Conservation (phyloP, 1,140 invertebrate genomes). For the Yoshiicerus persimilis region DNA sequence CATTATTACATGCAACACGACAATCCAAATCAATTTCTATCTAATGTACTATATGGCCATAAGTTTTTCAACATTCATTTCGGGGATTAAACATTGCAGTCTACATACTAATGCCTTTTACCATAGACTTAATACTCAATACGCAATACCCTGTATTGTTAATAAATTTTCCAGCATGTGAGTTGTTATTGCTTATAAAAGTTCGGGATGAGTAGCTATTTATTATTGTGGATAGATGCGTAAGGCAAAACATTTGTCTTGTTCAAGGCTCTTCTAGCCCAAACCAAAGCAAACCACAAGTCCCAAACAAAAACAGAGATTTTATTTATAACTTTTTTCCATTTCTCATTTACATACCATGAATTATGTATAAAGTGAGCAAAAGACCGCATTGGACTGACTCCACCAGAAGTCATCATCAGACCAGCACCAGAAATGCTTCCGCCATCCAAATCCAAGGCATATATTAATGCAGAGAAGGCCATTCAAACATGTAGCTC, state of each 20-base stretch:
- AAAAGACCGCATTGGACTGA: neutral
- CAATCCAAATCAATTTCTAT: neutral
- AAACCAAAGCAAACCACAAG: neutral
- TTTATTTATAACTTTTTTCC: neutral
- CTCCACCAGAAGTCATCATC: neutral
- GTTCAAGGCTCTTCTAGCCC: neutral
- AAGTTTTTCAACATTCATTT: neutral
- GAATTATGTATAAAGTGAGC: constrained; percentile 26
- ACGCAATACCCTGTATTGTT: neutral
- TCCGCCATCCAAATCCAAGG: neutral
- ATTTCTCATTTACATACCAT: constrained; percentile 26
- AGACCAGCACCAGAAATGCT: neutral
- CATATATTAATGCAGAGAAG: neutral
- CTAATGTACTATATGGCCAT: neutral
- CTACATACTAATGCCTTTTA: neutral
- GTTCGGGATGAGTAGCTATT: neutral
- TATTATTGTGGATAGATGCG: too few relatives aligned
- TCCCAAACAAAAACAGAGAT: neutral
- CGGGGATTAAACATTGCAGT: neutral
- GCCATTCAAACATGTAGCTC: neutral
- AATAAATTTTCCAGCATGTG: too few relatives aligned
- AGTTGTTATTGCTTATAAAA: too few relatives aligned
- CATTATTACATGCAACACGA: neutral
- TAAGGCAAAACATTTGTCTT: neutral
- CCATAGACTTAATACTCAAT: neutral